phyloP scores from a whole-genome alignment of 2,888 invertebrate genomes.

The Chrysodeixis includens region DNA sequence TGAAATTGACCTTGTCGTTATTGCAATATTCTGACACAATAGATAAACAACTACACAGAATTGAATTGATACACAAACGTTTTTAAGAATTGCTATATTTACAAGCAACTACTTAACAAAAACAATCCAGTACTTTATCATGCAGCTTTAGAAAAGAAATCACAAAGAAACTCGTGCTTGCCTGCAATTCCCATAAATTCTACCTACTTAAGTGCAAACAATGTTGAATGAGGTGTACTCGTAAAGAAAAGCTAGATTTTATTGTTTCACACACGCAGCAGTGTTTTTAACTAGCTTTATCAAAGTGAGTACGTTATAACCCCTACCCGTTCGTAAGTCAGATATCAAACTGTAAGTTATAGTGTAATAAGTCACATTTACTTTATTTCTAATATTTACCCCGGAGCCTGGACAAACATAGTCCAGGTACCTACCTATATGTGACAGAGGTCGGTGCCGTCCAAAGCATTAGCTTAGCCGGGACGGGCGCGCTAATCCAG shows the following conservation, averaged over 20 bases:
- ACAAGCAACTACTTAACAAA: too few relatives aligned
- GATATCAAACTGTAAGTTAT: too few relatives aligned
- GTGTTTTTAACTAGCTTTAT: neutral
- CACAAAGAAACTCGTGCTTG: neutral
- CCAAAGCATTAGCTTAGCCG: neutral
- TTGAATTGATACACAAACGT: too few relatives aligned
- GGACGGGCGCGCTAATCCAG: constrained; percentile 1
- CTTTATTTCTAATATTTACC: neutral
- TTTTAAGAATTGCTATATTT: too few relatives aligned
- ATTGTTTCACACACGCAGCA: neutral
- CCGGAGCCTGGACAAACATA: neutral
- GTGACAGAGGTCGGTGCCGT: neutral
- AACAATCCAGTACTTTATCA: neutral
- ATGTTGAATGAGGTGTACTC: constrained; percentile 4
- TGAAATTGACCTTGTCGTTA: too few relatives aligned
- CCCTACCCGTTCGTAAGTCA: too few relatives aligned
- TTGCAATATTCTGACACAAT: too few relatives aligned
- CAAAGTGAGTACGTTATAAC: too few relatives aligned
- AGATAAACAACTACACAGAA: too few relatives aligned
- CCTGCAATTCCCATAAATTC: neutral
- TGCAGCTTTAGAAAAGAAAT: neutral
- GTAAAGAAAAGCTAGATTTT: neutral
- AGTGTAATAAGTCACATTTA: too few relatives aligned
- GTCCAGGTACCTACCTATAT: neutral
- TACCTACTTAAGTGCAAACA: neutral